Evolutionary conservation across 2,113 vertebrate species (phyloP), one percentile per base, ranked within the genome.

Genomic region (Sinocyclocheilus anshuiensis): DNA sequence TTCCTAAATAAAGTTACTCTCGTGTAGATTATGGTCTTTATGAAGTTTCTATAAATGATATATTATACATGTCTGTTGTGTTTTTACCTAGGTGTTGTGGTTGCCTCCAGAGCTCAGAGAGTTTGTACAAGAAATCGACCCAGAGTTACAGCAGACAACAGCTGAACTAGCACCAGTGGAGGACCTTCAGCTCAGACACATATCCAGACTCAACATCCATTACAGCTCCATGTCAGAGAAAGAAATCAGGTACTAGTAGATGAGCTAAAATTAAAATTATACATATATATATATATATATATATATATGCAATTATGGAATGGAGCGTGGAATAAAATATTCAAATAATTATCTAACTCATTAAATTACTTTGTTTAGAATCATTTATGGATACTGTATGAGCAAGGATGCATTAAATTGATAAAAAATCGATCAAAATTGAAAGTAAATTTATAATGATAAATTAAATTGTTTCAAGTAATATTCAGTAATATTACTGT

Each of bases 181-280:
- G 86, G 91, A 95, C 0, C 91, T 97, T 0, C 74, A 91, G 45
- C 88, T 85, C 24, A 48, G 86, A n/a, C 93, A 94, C 53, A 95
- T 97, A 57, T 91, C 85, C 79, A 94, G 93, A 80, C 94, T 97
- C 67, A 97, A 97, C 86, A 93, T 97, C 67, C 94, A 94, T 90
- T 97, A 97, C 93, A 96, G 94, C 81, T 91, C 91, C 57, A 95
- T 97, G 95, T 94, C 94, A 76, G 91, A 92, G 22, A 92, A 94
- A 15, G 95, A 96, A 75, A 95, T 97, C 89, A 88, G 94, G 97
- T 97, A 53, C 15, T 9, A 33, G 24, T 50, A 6, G 42, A 50
- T 26, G 2, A 33, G 26, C 4, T 33, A 10, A 42, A 42, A 42
- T 42, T 42, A 29, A 29, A 29, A 29, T 29, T 50, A 55, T 55